Evolutionary conservation across 2,113 vertebrate species (phyloP).

Genomic region (Nerophis lumbriciformis): DNA sequence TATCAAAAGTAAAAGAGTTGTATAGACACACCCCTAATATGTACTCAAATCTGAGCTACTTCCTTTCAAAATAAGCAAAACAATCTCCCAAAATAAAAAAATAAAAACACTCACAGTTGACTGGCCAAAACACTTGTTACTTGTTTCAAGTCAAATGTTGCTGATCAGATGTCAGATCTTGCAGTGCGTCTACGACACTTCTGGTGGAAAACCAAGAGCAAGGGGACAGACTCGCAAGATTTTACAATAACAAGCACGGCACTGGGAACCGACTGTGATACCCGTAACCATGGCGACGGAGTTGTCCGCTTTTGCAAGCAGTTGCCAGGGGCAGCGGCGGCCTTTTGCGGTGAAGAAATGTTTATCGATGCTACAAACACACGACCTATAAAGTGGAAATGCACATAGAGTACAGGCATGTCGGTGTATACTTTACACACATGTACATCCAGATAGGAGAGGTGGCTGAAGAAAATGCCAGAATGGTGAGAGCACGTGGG

Average conservation of each 20-base stretch:
- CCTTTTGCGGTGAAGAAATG: conserved; percentile 7
- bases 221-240: neutral
- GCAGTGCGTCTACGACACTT: neutral
- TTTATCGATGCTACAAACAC: neutral
- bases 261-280: conserved; percentile 20
- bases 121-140: no score
- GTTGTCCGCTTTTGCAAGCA: conserved; percentile 12
- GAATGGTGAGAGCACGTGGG: conserved; percentile 51
- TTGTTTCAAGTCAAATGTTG: no score
- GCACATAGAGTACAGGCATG: no score
- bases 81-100: no score
- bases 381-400: no score
- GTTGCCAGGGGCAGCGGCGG: conserved; percentile 34
- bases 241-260: conserved; percentile 21
- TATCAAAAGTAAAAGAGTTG: no score
- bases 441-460: neutral
- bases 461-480: conserved; percentile 19
- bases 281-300: conserved; percentile 46
- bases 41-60: no score
- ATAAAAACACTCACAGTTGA: no score
- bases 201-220: neutral
- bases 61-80: no score
- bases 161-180: no score
- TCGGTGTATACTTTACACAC: neutral
- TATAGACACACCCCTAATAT: no score